Percentiles rank a stretch among this genome's conserved stretches.
Evolutionary conservation across 2,797 vertebrate genomes (phyloP).

Genomic region (Pristis pectinata): DNA sequence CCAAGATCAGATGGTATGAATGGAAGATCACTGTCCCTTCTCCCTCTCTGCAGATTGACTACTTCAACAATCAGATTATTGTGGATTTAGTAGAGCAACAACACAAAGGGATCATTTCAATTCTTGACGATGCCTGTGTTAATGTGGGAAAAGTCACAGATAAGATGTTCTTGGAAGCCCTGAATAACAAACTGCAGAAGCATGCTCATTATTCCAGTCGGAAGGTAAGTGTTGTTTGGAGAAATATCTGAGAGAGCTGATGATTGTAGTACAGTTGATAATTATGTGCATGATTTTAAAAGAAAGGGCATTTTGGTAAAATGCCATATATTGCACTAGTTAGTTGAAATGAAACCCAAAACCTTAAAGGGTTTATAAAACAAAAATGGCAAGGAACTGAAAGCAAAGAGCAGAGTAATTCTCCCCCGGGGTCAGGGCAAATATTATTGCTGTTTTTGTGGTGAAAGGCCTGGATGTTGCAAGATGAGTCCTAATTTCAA

Average conservation of each 20-base stretch:
- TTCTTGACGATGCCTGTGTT: constrained; percentile 94
- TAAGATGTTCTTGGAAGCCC: constrained; percentile 87
- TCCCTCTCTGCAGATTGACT: constrained; percentile 73
- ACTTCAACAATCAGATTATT: constrained; percentile 97
- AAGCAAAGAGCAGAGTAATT: not conserved
- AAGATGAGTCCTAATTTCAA: not conserved
- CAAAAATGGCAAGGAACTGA: not conserved
- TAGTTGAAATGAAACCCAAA: not conserved
- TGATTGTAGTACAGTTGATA: not conserved
- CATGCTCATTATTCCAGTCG: constrained; percentile 93
- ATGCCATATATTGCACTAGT: not conserved
- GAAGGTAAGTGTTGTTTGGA: constrained; percentile 67
- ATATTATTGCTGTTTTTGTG: not conserved
- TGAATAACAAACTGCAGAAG: constrained; percentile 84
- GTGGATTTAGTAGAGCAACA: constrained; percentile 96
- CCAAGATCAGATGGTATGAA: not conserved
- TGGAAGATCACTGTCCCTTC: not conserved
- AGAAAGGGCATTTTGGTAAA: not conserved
- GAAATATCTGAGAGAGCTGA: not conserved
- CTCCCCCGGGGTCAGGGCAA: not conserved
- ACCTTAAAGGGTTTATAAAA: not conserved
- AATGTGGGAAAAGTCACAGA: constrained; percentile 96
- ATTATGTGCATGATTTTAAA: not conserved
- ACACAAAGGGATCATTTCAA: constrained; percentile 90
- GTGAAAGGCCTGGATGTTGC: not conserved